phyloP scores from a whole-genome alignment of 2,888 invertebrate species.

The Zygothrica quintamaculata region DNA sequence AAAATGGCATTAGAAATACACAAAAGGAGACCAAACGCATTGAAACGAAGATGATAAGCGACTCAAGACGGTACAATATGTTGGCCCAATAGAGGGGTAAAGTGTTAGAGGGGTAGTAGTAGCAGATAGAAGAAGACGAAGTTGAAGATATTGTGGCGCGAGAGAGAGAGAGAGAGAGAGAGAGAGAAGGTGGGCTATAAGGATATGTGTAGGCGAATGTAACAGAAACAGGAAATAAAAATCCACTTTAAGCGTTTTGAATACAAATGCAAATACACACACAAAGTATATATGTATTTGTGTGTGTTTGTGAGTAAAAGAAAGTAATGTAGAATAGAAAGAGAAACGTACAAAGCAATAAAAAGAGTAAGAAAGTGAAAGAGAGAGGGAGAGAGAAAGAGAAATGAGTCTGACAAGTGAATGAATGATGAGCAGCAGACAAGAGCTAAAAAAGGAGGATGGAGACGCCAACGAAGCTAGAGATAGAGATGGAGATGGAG shows the following conservation, averaged over 20 bases:
- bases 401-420: slow-evolving; percentile 59
- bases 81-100: neutral
- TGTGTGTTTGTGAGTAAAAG: neutral
- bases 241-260: slow-evolving; percentile 77
- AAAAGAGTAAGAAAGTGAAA: neutral
- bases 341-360: slow-evolving; percentile 14
- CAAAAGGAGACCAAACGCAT: slow-evolving; percentile 55
- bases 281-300: neutral
- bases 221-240: slow-evolving; percentile 77
- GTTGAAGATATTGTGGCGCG: neutral
- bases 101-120: neutral
- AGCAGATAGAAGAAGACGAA: too few species aligned
- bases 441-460: slow-evolving; percentile 26
- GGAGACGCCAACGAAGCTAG: neutral
- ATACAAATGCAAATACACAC: slow-evolving; percentile 74
- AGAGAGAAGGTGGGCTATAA: neutral
- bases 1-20: slow-evolving; percentile 79
- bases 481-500: slow-evolving; percentile 2
- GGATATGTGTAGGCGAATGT: slow-evolving; percentile 22
- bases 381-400: slow-evolving; percentile 2
- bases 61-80: neutral
- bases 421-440: slow-evolving; percentile 61
- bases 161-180: neutral
- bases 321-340: neutral
- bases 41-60: slow-evolving; percentile 45